These are phyloP conservation scores for Schizothorax lantsangensis DNA, from an alignment of 2,797 vertebrate genomes.

Conservation along the genomic window DNA sequence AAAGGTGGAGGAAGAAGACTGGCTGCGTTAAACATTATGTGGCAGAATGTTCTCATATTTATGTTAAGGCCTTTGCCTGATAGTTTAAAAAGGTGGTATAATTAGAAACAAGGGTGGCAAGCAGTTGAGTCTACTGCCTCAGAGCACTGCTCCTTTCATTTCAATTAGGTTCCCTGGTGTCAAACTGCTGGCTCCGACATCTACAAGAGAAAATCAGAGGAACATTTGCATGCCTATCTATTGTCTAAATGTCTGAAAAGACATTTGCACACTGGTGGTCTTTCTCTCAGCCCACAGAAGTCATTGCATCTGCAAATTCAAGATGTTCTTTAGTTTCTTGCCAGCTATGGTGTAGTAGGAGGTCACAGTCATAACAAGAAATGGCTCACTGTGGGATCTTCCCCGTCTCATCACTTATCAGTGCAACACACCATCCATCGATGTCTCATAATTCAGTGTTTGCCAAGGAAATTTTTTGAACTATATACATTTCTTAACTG, in stretches of 20 bases:
- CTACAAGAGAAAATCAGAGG: conserved; percentile 42
- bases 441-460: conserved; percentile 24
- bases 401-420: conserved; percentile 41
- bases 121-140: conserved; percentile 59
- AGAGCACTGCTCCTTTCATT: conserved; percentile 65
- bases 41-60: conserved; percentile 27
- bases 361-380: conserved; percentile 40
- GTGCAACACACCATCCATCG: conserved; percentile 33
- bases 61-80: conserved; percentile 32
- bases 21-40: conserved; percentile 26
- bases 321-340: conserved; percentile 26
- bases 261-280: conserved; percentile 24
- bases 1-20: conserved; percentile 30
- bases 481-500: not conserved
- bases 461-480: not conserved
- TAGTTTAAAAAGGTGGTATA: conserved; percentile 46
- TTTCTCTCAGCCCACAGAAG: conserved; percentile 31
- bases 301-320: conserved; percentile 45
- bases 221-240: conserved; percentile 29
- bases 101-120: conserved; percentile 56
- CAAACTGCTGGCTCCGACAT: conserved; percentile 48
- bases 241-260: conserved; percentile 34
- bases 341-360: conserved; percentile 38
- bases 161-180: conserved; percentile 51
- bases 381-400: conserved; percentile 39